These are phyloP conservation scores for Agrilus planipennis DNA, from an alignment of 1,140 invertebrate species.

Conservation along the genomic window DNA sequence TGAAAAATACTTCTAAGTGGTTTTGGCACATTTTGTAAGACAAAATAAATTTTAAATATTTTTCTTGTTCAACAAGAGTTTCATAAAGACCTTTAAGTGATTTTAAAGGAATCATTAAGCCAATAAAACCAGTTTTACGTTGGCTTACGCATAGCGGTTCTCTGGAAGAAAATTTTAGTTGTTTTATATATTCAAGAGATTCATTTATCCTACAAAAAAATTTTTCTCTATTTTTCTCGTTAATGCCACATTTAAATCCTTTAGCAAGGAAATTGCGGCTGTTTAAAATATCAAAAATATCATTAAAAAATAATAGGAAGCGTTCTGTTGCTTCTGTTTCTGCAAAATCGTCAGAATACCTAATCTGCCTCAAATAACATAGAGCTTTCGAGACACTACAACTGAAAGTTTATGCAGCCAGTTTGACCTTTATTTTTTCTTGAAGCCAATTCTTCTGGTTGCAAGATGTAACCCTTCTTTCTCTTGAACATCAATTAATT, in stretches of 20 bases:
- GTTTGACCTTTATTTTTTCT: conserved; percentile 26
- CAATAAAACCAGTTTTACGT: conserved; percentile 21
- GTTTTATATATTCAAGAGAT: not conserved
- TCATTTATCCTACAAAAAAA: no score
- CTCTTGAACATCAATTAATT: conserved; percentile 15
- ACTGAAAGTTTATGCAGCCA: conserved; percentile 25
- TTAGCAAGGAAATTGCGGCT: conserved; percentile 6
- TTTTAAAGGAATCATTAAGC: conserved; percentile 17
- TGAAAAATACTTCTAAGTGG: conserved; percentile 9
- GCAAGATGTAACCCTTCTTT: conserved; percentile 16
- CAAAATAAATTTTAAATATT: conserved; percentile 7
- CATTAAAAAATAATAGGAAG: conserved; percentile 23
- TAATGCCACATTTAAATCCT: not conserved
- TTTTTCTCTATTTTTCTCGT: not conserved
- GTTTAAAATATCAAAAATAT: conserved; percentile 28
- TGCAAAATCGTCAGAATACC: conserved; percentile 18
- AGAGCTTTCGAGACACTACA: conserved; percentile 21
- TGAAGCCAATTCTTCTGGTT: conserved; percentile 20
- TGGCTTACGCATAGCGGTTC: conserved; percentile 12
- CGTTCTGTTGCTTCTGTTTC: conserved; percentile 16
- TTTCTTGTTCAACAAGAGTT: conserved; percentile 12
- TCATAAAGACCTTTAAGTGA: conserved; percentile 20
- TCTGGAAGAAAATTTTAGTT: conserved; percentile 1
- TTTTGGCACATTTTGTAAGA: conserved; percentile 14
- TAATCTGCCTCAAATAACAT: conserved; percentile 7